Percentiles rank a stretch among this genome's conserved stretches.
phyloP scores from a whole-genome alignment of 2,888 invertebrate species.

The Embidobia sp. region DNA sequence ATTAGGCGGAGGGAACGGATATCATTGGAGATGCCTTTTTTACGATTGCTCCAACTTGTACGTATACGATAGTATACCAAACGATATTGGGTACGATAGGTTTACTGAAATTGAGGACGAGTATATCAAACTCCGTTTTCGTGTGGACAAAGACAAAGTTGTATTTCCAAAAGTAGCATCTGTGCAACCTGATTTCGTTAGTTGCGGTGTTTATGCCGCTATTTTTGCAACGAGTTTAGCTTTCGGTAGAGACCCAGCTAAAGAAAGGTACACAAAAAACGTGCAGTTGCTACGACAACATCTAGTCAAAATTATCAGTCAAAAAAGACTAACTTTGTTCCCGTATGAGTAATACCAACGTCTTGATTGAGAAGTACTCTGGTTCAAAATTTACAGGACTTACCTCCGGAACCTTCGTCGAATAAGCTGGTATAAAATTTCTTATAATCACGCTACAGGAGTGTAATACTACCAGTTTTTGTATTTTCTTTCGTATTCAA shows the following conservation, averaged over 20 bases:
- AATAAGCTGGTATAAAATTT: no score
- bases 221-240: neutral
- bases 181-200: neutral
- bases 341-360: no score
- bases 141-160: neutral
- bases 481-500: no score
- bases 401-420: no score
- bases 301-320: neutral
- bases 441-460: no score
- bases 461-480: no score
- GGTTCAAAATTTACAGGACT: no score
- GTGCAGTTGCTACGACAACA: neutral
- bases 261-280: neutral
- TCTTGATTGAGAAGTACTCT: no score
- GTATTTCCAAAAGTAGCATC: neutral
- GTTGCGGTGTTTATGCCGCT: neutral
- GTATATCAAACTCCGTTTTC: conserved; percentile 1
- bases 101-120: neutral
- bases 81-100: neutral
- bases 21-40: conserved; percentile 9
- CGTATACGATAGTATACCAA: conserved; percentile 1
- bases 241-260: neutral
- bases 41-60: neutral
- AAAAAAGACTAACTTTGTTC: neutral
- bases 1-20: neutral